Evolutionary conservation across 2,797 vertebrate species (phyloP).

Genomic region (Paramormyrops hopkinsi): DNA sequence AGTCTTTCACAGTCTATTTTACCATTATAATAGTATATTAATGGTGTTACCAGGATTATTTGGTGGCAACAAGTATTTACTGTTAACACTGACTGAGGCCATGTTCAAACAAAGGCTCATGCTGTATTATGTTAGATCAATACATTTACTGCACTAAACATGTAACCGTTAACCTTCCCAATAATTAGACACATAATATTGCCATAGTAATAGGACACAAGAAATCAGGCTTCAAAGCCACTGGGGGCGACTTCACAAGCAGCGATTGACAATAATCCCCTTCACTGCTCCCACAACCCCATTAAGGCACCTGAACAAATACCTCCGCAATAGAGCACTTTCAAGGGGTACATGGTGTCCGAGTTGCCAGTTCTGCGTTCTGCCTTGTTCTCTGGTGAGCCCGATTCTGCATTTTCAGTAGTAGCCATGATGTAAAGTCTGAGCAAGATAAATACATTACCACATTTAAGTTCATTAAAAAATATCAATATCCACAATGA

Average conservation of each 20-base stretch:
- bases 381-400: slow-evolving; percentile 70
- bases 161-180: not conserved
- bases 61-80: not conserved
- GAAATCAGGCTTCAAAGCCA: not conserved
- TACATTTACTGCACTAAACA: not conserved
- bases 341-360: slow-evolving; percentile 78
- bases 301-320: slow-evolving; percentile 38
- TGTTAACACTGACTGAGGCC: not conserved
- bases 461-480: not conserved
- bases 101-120: not conserved
- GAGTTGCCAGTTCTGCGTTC: slow-evolving; percentile 60
- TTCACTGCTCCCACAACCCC: not conserved
- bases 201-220: not conserved
- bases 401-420: slow-evolving; percentile 73
- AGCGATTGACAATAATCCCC: not conserved
- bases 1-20: not conserved
- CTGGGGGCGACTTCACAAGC: not conserved
- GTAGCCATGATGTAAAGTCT: slow-evolving; percentile 73
- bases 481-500: not conserved
- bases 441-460: not conserved
- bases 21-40: not conserved
- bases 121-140: not conserved
- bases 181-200: not conserved
- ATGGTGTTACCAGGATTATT: not conserved
- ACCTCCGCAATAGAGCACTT: slow-evolving; percentile 97